Base-by-base conservation (phyloP, 2,113 vertebrate genomes). In the Heterocephalus glaber region DNA sequence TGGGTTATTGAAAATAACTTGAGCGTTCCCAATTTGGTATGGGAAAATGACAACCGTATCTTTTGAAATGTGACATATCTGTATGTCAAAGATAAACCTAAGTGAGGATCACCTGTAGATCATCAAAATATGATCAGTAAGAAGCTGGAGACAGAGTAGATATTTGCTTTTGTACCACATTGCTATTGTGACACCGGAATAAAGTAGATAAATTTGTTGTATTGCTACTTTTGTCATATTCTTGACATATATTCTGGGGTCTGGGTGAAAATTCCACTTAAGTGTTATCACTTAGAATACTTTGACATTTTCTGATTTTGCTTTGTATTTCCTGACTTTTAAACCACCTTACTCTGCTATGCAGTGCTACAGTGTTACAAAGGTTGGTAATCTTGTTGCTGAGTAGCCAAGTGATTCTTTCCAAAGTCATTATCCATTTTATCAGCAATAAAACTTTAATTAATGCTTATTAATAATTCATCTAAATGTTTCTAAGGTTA, bases 391-490 rank as follows among this genome's bases (percentile, higher is more conserved):
- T 89, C 86, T 89, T 60, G 76, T 92, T 97, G 95, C 22, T 9
- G 68, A 90, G 54, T 68, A 94, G 38, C 14, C 44, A 90, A 88
- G 93, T 47, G 74, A 63, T 96, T 92, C 77, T 97, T 96, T 97
- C 65, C 41, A 41, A 88, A 93, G 93, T 96, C 47, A 61, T 97
- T 74, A 97, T 96, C 83, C 63, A 84, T 97, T 96, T 97, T 86
- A 97, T 96, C 90, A 97, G 95, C 93, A 90, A 79, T 97, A 97
- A 96, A 97, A 85, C 96, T 89, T 89, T 54, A 84, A 97, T 98
- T 97, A 97, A 96, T 97, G 79, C 87, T 97, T 97, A 90, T 80
- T 96, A 97, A 96, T 94, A 96, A 89, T 77, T 93, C 56, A 95
- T 94, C 58, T 12, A 82, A 86, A 54, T 54, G 61, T 89, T 95